Evolutionary conservation across 2,797 vertebrate species (phyloP).

Genomic region (Stomatorhinus walkeri): DNA sequence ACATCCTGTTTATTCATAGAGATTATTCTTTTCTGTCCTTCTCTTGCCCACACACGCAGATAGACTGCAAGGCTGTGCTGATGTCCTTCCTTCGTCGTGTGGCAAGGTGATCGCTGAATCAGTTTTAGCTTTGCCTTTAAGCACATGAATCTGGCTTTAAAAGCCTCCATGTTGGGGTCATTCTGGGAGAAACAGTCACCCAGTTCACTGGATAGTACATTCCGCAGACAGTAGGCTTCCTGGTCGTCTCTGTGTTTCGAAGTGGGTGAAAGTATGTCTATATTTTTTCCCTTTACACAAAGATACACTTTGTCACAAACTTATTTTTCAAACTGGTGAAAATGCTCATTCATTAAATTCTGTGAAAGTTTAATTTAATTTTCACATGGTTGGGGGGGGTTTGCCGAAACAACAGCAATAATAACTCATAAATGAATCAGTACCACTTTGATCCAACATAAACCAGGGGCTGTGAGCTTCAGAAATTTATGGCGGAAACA

Average conservation of each 20-base stretch:
- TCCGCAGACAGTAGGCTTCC: neutral
- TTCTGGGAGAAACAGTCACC: neutral
- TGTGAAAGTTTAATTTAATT: neutral
- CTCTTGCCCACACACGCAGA: neutral
- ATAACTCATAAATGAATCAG: neutral
- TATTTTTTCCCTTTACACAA: neutral
- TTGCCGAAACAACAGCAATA: neutral
- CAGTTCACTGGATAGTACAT: constrained; percentile 1
- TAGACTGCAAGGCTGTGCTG: neutral
- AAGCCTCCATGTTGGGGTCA: neutral
- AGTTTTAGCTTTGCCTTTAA: neutral
- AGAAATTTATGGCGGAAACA: neutral
- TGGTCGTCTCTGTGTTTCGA: neutral
- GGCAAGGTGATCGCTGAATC: neutral
- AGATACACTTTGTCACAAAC: neutral
- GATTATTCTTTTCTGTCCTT: neutral
- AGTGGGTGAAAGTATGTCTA: neutral
- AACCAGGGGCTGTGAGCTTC: neutral
- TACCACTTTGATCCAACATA: neutral
- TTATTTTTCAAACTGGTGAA: neutral
- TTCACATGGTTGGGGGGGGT: neutral
- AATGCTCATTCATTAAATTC: neutral
- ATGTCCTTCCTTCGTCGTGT: neutral
- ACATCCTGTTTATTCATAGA: neutral
- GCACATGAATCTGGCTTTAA: neutral